Base-by-base conservation (phyloP, 92 coral and sea anemone genomes). In the Actinostola sp. region DNA sequence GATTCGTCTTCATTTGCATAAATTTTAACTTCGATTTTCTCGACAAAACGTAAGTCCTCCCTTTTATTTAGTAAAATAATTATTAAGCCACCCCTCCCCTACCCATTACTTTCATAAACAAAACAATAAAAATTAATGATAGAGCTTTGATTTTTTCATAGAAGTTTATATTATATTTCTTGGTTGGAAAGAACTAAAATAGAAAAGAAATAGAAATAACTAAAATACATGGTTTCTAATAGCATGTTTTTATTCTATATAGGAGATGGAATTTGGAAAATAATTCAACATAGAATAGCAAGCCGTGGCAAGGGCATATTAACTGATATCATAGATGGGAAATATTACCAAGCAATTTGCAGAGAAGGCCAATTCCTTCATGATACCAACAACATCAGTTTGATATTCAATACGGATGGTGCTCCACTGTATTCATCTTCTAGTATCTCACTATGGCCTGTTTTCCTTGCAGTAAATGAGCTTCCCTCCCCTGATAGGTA, bases 401-500 rank as follows among this genome's bases (percentile, higher is more conserved):
- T 63, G 10, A 75, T 75, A 4, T 75, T 75, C 57, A 72, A 72
- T 25, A 72, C 69, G 45, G 78, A 72, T 72, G 70, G 70, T 39
- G 78, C 59, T 10, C 78, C 78, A 5, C 41, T 72, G 26, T 59
- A 72, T 52, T 56, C 78, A 7, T 72, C 78, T 8, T 72, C 68
- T 28, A 72, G 69, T 39, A 72, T 75, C 8, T 75, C 63, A 24
- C 49, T 62, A 44, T 63, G 80, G 72, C 72, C 80, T 5, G 63
- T 75, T 10, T 75, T 75, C 34, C 35, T 75, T 15, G 80, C 80
- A 28, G 49, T 75, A 0, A 75, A 75, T 30, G 80, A 75, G 49
- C 75, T 77, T 25, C 82, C 82, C 3, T 77, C 82, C 9, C 75
- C 82, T 1, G 82, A 77, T 13, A 53, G 82, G 82, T 77, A 44